phyloP scores from a whole-genome alignment of 1,140 invertebrate genomes.

The Saxidomus purpurata region DNA sequence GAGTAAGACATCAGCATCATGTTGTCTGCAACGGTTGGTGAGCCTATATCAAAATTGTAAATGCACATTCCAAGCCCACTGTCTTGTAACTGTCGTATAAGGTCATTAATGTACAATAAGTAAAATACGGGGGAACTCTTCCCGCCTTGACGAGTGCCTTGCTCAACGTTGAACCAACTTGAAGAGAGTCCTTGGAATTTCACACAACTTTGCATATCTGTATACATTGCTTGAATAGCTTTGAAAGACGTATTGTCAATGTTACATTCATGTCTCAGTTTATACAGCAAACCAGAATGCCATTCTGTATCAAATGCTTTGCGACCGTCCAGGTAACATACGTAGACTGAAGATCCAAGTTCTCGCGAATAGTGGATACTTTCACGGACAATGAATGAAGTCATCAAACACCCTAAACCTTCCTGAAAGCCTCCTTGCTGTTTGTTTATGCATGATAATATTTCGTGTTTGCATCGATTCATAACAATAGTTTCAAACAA shows the following conservation, averaged over 20 bases:
- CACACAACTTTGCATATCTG: background rate
- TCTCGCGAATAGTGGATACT: background rate
- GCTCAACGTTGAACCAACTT: background rate
- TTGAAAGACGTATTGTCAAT: background rate
- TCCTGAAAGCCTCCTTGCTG: slow-evolving; percentile 43
- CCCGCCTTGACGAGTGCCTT: slow-evolving; percentile 3
- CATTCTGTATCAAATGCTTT: background rate
- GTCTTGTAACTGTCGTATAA: background rate
- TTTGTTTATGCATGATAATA: slow-evolving; percentile 5
- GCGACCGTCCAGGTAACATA: background rate
- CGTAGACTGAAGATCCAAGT: background rate
- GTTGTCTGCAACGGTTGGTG: slow-evolving; percentile 10
- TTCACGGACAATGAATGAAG: slow-evolving; percentile 32
- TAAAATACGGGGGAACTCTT: slow-evolving; percentile 20
- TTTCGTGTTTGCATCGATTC: background rate
- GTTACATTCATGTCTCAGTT: background rate
- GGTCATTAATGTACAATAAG: slow-evolving; percentile 11
- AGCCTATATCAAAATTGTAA: background rate
- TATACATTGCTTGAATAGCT: background rate
- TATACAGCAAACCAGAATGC: background rate
- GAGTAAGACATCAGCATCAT: slow-evolving; percentile 10
- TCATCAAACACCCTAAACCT: slow-evolving; percentile 28
- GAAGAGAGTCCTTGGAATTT: background rate
- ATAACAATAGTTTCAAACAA: slow-evolving; percentile 24
- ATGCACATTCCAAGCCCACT: slow-evolving; percentile 17